Evolutionary conservation across 2,797 vertebrate genomes (phyloP).

Genomic region (Gallinago stenura): DNA sequence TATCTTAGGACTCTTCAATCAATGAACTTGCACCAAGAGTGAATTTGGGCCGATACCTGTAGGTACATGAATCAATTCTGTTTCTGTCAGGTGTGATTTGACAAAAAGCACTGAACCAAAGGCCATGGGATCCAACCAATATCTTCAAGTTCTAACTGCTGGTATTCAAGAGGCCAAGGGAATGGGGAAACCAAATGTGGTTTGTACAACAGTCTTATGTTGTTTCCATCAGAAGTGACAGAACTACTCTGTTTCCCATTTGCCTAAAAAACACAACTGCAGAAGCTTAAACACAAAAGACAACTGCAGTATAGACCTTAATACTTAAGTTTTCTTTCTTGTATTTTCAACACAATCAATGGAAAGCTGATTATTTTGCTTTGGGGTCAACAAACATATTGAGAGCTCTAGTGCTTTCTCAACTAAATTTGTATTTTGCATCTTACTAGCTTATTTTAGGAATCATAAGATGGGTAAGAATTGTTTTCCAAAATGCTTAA

Average conservation of each 20-base stretch:
- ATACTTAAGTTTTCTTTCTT: not conserved
- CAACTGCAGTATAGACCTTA: not conserved
- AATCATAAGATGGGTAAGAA: not conserved
- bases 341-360: not conserved
- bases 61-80: not conserved
- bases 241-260: not conserved
- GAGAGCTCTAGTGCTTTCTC: not conserved
- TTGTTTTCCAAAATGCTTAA: not conserved
- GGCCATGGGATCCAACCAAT: fast-evolving
- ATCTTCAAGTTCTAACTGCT: not conserved
- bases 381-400: not conserved
- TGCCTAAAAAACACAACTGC: not conserved
- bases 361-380: not conserved
- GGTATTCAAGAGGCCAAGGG: not conserved
- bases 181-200: not conserved
- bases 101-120: not conserved
- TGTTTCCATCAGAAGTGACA: not conserved
- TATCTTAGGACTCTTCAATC: not conserved
- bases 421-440: not conserved
- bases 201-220: fast-evolving
- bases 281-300: not conserved
- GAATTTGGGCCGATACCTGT: not conserved
- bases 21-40: not conserved
- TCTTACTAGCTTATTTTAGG: not conserved
- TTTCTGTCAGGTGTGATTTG: not conserved